Evolutionary conservation across 2,888 invertebrate species (phyloP).

Genomic region (Holacanthella duospinosa): DNA sequence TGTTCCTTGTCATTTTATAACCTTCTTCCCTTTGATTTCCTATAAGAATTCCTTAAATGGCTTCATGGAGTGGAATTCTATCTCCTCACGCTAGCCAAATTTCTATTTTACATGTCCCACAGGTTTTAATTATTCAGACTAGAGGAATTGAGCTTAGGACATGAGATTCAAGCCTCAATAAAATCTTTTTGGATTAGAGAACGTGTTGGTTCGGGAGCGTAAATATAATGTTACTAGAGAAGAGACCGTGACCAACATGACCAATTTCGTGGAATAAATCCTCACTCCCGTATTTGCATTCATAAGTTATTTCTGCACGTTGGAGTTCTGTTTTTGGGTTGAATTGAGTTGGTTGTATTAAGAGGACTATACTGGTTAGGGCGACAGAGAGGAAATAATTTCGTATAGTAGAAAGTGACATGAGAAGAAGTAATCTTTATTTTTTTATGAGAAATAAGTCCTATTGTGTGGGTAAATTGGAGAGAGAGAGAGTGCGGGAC

Average conservation of each 20-base stretch:
- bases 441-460: too few relatives aligned
- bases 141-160: not conserved
- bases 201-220: not conserved
- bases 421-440: too few relatives aligned
- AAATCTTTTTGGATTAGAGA: not conserved
- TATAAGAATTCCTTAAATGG: not conserved
- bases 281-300: too few relatives aligned
- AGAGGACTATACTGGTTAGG: too few relatives aligned
- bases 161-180: not conserved
- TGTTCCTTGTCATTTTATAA: not conserved
- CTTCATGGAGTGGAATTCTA: not conserved
- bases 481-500: too few relatives aligned
- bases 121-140: conserved; percentile 38
- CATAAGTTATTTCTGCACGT: too few relatives aligned
- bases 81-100: conserved; percentile 17
- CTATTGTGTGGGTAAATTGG: too few relatives aligned
- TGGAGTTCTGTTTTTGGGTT: too few relatives aligned
- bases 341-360: too few relatives aligned
- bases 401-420: too few relatives aligned
- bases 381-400: too few relatives aligned
- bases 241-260: conserved; percentile 2
- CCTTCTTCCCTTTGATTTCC: too few relatives aligned
- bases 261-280: not conserved
- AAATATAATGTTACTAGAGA: not conserved
- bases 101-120: conserved; percentile 38